Evolutionary conservation across 2,797 vertebrate species (phyloP).

Genomic region (Linurgus olivaceus): DNA sequence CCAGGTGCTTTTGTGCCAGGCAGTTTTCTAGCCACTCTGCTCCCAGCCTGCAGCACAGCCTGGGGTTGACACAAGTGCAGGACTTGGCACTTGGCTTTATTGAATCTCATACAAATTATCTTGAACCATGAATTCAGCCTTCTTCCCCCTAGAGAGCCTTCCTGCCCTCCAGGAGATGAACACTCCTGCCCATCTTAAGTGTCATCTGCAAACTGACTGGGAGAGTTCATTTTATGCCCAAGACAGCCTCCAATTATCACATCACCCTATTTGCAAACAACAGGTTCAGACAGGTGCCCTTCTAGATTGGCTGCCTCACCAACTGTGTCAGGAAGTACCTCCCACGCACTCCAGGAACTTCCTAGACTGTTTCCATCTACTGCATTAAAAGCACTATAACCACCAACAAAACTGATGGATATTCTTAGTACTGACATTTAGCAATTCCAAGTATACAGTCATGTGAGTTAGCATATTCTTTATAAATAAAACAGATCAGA

Average conservation of each 20-base stretch:
- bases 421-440: neutral
- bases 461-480: neutral
- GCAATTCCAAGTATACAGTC: neutral
- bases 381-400: neutral
- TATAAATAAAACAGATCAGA: neutral
- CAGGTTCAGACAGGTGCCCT: neutral
- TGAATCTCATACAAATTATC: neutral
- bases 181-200: neutral
- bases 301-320: neutral
- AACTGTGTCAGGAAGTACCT: neutral
- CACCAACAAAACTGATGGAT: neutral
- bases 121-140: neutral
- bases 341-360: neutral
- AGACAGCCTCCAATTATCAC: neutral
- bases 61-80: neutral
- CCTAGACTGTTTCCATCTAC: neutral
- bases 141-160: neutral
- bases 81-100: neutral
- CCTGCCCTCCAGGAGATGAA: neutral
- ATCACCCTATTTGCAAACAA: neutral
- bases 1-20: neutral
- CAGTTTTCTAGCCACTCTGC: neutral
- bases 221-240: neutral
- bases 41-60: neutral
- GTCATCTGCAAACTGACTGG: neutral